A percentile compares a stretch with the other conserved stretches of the same genome.
Conservation (phyloP, 2,797 vertebrate species). For the Tiaroga cobitis region DNA sequence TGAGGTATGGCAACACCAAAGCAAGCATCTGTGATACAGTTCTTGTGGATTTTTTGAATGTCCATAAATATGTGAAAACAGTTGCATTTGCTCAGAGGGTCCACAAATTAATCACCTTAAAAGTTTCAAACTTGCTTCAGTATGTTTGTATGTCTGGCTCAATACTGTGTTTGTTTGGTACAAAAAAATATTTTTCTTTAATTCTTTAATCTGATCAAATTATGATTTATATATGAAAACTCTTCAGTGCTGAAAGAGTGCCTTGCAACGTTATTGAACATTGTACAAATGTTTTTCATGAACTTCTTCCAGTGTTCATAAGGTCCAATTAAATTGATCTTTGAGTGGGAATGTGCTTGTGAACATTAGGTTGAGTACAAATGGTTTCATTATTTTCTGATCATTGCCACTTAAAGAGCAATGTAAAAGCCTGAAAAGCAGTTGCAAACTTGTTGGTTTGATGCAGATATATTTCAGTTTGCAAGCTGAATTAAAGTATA, state of each 20-base stretch:
- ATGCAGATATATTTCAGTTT: slow-evolving; percentile 51
- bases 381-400: slow-evolving; percentile 27
- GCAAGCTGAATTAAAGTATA: slow-evolving; percentile 59
- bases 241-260: slow-evolving; percentile 33
- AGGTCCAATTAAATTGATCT: slow-evolving; percentile 9
- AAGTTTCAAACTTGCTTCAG: slow-evolving; percentile 6
- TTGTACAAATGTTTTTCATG: slow-evolving; percentile 32
- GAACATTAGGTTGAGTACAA: no score
- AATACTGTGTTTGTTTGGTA: neutral
- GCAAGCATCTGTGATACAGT: neutral
- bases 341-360: slow-evolving; percentile 12
- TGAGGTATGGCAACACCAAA: slow-evolving; percentile 67
- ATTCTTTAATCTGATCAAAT: slow-evolving; percentile 39
- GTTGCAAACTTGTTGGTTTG: slow-evolving; percentile 34
- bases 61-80: neutral
- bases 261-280: slow-evolving; percentile 19
- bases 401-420: slow-evolving; percentile 27
- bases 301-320: slow-evolving; percentile 31
- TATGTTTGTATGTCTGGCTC: slow-evolving; percentile 4
- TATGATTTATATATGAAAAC: slow-evolving; percentile 18
- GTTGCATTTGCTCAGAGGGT: neutral
- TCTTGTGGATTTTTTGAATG: neutral
- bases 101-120: neutral
- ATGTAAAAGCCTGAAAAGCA: slow-evolving; percentile 36
- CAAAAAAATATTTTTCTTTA: neutral